A percentile compares a stretch with the other conserved stretches of the same genome.
phyloP scores from a whole-genome alignment of 2,113 vertebrate species.

The Antennarius striatus region DNA sequence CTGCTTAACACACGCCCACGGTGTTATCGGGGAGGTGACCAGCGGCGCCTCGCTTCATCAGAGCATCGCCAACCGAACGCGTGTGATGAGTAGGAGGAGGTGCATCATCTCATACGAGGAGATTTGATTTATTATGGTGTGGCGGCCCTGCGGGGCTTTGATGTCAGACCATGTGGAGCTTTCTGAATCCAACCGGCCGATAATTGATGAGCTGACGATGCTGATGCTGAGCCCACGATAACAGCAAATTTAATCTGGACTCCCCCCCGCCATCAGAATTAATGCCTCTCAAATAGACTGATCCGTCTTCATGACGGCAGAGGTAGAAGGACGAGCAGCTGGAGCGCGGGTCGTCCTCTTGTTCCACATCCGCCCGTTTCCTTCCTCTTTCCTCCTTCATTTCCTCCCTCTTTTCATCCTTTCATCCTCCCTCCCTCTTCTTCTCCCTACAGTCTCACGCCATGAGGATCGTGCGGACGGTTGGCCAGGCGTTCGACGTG shows the following conservation, averaged over 20 bases:
- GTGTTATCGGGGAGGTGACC: constrained; percentile 24
- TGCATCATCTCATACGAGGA: constrained; percentile 50
- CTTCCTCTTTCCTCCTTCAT: too few relatives aligned
- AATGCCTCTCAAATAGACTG: constrained; percentile 39
- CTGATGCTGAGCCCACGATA: constrained; percentile 15
- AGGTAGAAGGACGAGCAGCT: constrained; percentile 19
- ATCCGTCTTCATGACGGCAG: constrained; percentile 61
- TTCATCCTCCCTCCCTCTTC: not conserved
- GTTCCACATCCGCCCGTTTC: too few relatives aligned
- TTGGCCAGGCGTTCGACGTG: constrained; percentile 96
- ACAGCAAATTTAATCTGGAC: constrained; percentile 20
- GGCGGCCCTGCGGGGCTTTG: constrained; percentile 30
- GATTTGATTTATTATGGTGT: constrained; percentile 60
- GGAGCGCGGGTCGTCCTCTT: too few relatives aligned
- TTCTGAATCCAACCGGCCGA: not conserved
- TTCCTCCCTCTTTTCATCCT: too few relatives aligned
- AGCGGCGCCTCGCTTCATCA: constrained; percentile 12
- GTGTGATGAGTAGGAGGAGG: constrained; percentile 61
- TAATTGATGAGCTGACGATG: constrained; percentile 14
- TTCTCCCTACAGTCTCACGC: constrained; percentile 86
- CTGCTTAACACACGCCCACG: constrained; percentile 23
- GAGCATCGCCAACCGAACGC: constrained; percentile 46
- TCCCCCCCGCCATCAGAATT: constrained; percentile 2
- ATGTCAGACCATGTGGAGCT: constrained; percentile 2
- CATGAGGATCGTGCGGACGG: constrained; percentile 93